Conservation (phyloP, 2,888 invertebrate genomes). For the Amorpha juglandis region DNA sequence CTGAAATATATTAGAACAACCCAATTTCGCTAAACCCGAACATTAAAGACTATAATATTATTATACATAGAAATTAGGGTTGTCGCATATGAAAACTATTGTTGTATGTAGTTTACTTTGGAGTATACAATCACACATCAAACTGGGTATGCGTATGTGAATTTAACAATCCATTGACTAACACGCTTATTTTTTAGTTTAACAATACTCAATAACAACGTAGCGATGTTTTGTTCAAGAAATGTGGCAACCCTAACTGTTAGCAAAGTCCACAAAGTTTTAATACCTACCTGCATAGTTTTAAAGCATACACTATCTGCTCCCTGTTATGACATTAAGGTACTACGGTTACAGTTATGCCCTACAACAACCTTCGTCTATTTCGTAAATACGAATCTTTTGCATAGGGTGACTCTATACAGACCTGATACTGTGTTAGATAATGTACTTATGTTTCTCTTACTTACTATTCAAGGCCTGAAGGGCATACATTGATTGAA, state of each 20-base stretch:
- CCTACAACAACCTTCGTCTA: too few relatives aligned
- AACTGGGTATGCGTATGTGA: not conserved
- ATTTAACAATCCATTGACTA: not conserved
- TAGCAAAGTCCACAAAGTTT: not conserved
- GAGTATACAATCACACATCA: not conserved
- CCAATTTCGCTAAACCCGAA: slow-evolving; percentile 7
- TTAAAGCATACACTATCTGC: not conserved
- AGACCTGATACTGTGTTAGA: too few relatives aligned
- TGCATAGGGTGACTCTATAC: too few relatives aligned
- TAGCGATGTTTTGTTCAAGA: not conserved
- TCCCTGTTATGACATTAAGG: not conserved
- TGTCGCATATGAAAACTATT: not conserved
- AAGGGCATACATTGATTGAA: too few relatives aligned
- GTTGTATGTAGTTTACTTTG: not conserved
- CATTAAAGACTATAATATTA: not conserved
- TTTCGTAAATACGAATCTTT: too few relatives aligned
- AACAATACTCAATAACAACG: not conserved
- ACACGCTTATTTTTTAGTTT: not conserved
- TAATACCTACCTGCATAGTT: not conserved
- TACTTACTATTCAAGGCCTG: too few relatives aligned
- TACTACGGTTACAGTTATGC: too few relatives aligned
- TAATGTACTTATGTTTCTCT: too few relatives aligned
- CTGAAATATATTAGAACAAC: slow-evolving; percentile 6
- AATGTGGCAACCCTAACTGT: not conserved
- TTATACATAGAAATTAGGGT: slow-evolving; percentile 5